Evolutionary conservation across 2,888 invertebrate genomes (phyloP).

Genomic region (Patella caerulea): DNA sequence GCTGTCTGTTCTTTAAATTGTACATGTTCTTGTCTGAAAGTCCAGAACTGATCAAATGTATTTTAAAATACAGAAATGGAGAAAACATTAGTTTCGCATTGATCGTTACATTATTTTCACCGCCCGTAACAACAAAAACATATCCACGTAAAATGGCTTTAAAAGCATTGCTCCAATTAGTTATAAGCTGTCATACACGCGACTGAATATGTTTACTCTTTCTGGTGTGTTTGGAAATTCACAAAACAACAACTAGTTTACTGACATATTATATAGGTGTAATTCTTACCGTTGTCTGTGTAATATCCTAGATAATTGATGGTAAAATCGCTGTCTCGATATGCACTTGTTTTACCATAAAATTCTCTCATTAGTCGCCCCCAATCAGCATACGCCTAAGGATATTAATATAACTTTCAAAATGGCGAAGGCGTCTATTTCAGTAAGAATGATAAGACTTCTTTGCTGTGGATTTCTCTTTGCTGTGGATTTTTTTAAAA

Average conservation of each 20-base stretch:
- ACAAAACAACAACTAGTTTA: too few relatives aligned
- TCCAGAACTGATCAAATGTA: too few relatives aligned
- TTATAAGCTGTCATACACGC: too few relatives aligned
- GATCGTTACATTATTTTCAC: background rate
- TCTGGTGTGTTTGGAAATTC: too few relatives aligned
- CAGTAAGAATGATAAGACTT: too few relatives aligned
- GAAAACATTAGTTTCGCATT: background rate
- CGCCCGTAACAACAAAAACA: background rate
- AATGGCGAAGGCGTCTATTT: background rate
- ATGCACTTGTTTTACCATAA: slow-evolving; percentile 36
- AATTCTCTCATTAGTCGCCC: slow-evolving; percentile 41
- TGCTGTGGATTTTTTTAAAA: too few relatives aligned
- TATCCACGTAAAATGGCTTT: background rate
- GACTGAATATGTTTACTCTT: too few relatives aligned
- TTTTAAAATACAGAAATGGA: too few relatives aligned
- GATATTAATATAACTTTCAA: background rate
- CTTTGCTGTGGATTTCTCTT: too few relatives aligned
- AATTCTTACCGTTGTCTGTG: slow-evolving; percentile 45
- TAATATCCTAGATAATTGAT: slow-evolving; percentile 46
- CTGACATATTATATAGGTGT: background rate
- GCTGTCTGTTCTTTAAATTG: too few relatives aligned
- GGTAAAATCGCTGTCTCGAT: slow-evolving; percentile 28
- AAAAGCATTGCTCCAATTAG: background rate
- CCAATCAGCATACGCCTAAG: slow-evolving; percentile 44
- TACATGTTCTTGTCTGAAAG: too few relatives aligned